Conservation (phyloP, 2,888 invertebrate genomes). For the Troides oblongomaculatus region DNA sequence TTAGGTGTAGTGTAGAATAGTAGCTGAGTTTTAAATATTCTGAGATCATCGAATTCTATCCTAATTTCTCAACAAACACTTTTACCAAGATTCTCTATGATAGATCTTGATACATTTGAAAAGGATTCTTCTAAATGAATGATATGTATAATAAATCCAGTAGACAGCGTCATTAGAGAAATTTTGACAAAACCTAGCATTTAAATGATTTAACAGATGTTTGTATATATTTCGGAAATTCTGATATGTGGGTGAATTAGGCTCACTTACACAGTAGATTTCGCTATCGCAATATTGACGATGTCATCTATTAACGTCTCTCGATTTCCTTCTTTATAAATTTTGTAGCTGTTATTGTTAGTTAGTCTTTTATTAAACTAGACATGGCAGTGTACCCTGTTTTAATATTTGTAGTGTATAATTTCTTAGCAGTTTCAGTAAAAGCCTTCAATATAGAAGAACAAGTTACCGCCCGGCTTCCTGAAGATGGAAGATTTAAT, state of each 20-base stretch:
- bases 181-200: no score
- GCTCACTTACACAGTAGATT: neutral
- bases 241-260: neutral
- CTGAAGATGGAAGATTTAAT: constrained; percentile 27
- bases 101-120: no score
- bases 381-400: constrained; percentile 9
- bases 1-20: no score
- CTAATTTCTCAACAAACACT: no score
- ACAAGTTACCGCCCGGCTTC: constrained; percentile 3
- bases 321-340: neutral
- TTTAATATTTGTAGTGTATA: neutral
- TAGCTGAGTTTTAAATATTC: no score
- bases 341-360: neutral
- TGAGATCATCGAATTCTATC: no score
- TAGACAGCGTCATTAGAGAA: no score
- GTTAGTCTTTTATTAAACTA: neutral
- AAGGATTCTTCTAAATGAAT: no score
- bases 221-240: neutral
- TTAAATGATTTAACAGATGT: no score
- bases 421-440: neutral
- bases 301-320: neutral
- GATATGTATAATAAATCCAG: no score
- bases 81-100: no score
- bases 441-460: neutral
- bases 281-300: neutral